Base-by-base conservation (phyloP, 2,888 invertebrate genomes). In the Mylabris sibirica region DNA sequence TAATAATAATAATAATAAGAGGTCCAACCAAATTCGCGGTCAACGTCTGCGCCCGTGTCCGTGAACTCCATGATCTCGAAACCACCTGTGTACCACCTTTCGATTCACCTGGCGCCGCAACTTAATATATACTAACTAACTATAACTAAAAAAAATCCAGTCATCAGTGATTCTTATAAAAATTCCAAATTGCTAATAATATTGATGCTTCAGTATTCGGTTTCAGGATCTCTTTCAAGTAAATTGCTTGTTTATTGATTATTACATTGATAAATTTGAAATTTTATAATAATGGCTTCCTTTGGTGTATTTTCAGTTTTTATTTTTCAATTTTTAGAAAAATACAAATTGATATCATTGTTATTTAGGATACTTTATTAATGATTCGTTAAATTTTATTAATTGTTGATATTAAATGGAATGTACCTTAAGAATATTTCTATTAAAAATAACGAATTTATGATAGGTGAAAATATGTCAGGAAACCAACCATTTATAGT, bases 21-120 rank as follows among this genome's bases (percentile, higher is more conserved):
- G 66, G 64, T 17, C 66, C 66, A 59, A 53, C 65, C 59, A 63
- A 70, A 71, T 71, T 70, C 63, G 71, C 68, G 71, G 71, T 68
- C 71, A 67, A 60, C 67, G 67, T 65, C 70, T 66, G 66, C 24
- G 53, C 22, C 53, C 53, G 66, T 66, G 71, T 71, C 68, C 71
- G 62, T 68, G 71, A 71, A 71, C 71, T 64, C 71, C 34, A 65
- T 44, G 65, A 63, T 64, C 62, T 70, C 59, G 63, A 70, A 57
- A 53, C 53, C 70, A 70, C 67, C 67, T 70, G 70, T 70, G 70
- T 67, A 53, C 53, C 53, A 53, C 53, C 53, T 63, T 59, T 61
- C 68, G 38, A 60, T 38, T 53, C 41, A 64, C 68, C 65, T 71
- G 71, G 67, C 67, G 70, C 70, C 70, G 64, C 24, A 53, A 53